Evolutionary conservation across 2,888 invertebrate species (phyloP), one percentile per base, ranked within the genome.

Genomic region (Rotaria magnacalcarata): DNA sequence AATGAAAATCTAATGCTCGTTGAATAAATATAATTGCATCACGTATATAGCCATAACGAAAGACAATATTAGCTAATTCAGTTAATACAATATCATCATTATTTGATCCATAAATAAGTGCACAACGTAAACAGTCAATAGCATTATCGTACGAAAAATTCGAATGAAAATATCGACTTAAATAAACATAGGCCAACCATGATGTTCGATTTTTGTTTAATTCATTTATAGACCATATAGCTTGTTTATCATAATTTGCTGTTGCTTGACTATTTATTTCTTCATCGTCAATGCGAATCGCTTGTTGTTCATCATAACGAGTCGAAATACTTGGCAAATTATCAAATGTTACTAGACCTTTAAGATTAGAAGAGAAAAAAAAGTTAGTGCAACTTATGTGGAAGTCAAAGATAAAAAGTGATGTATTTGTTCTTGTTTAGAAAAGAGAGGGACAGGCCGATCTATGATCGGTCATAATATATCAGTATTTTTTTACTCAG

Each of bases 91-190:
- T 47, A 47, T 80, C 80, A 43, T 43, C 34, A 47, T 80, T 1
- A 43, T 80, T 14, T n/a, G 80, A 21, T 24, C 24, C 43, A 80
- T 80, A 47, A n/a, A 47, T 6, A 8, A 80, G 47, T 43, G 80
- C 80, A 47, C 80, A 80, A n/a, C 80, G 43, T 47, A 80, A 47
- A n/a, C 80, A 80, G n/a, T 80, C 80, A 47, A 80, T 80, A 19
- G 80, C 19, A 47, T 80, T 24, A n/a, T 80, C 8, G 47, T 80
- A 80, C 10, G 80, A 43, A 16, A 4, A 47, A n/a, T 80, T 47
- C 5, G 43, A 24, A 47, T 43, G 1, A n/a, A 80, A 80, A 47
- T 80, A 47, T 11, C 47, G 47, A n/a, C 47, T 47, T 16, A 80
- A 14, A 47, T 47, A 47, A 14, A 47, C 47, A 47, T 80, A 80